Conservation (phyloP, 2,113 vertebrate species). For the Microtus pennsylvanicus region DNA sequence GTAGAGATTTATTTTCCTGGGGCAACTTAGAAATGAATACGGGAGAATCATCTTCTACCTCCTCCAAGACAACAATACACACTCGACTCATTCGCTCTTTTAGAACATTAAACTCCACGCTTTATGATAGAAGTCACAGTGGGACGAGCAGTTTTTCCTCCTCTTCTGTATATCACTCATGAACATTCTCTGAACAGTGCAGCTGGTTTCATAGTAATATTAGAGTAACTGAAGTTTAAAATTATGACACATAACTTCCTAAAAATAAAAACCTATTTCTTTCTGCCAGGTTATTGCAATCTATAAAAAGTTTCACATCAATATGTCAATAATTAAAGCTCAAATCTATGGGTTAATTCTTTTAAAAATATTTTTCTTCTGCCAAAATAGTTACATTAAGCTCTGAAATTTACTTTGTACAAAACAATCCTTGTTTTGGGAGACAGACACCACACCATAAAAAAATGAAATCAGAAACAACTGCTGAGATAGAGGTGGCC, state of each 20-base stretch:
- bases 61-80: conserved; percentile 98
- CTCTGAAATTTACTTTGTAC: conserved; percentile 82
- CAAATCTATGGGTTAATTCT: conserved; percentile 44
- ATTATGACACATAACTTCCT: conserved; percentile 77
- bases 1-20: conserved; percentile 87
- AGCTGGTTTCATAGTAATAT: conserved; percentile 57
- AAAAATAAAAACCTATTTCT: conserved; percentile 46
- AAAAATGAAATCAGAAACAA: conserved; percentile 84
- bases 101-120: conserved; percentile 84
- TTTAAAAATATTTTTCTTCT: conserved; percentile 69
- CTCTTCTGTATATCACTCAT: conserved; percentile 81
- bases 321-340: conserved; percentile 49
- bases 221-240: conserved; percentile 69
- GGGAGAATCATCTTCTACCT: conserved; percentile 93
- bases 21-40: conserved; percentile 88
- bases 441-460: conserved; percentile 69
- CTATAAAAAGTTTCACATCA: conserved; percentile 62
- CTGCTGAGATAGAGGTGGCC: conserved; percentile 75
- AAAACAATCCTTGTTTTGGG: conserved; percentile 81
- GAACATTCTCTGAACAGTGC: conserved; percentile 77
- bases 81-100: conserved; percentile 96
- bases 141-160: conserved; percentile 77
- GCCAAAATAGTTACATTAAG: conserved; percentile 79
- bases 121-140: conserved; percentile 65
- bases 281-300: conserved; percentile 45